Base-by-base conservation (phyloP, 2,797 vertebrate genomes). In the Melanotaenia parkinsoni region DNA sequence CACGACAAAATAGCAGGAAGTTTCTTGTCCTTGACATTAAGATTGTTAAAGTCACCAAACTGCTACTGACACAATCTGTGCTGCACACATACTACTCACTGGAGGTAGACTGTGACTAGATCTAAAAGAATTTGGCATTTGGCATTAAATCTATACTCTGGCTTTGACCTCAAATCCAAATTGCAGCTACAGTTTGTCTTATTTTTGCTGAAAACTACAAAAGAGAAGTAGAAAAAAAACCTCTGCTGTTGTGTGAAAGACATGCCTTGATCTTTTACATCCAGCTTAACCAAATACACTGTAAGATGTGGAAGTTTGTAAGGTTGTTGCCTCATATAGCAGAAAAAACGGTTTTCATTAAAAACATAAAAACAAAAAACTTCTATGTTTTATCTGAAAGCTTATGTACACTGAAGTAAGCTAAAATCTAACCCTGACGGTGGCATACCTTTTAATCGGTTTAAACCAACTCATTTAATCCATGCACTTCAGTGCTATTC, bases 1-100 rank as follows among this genome's bases (percentile, higher is more conserved):
- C 80, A 68, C 79, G 71, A 80, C 61, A 71, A 53, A 84, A 72
- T 75, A 86, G 83, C 58, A 79, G 61, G 28, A 20, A 72, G 20
- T 67, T 81, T 70, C 47, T 72, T 83, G 84, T 84, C 83, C 86
- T 88, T 89, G 85, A 85, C 87, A 88, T 89, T 91, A 56, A 77
- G 47, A 35, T 74, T 83, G 78, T 76, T 70, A 66, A 78, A 80
- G 73, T 83, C 75, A 75, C 56, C 35, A 63, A 45, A 53, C 68
- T 67, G 54, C 60, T 32, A 20, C 58, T 61, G 62, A 63, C 32
- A 51, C 63, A 66, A 54, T 57, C 76, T 77, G 76, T 20, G 35
- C 74, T 56, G 72, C 67, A 74, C 74, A 80, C 47, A 72, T 4
- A 81, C 63, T 14, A 33, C 61, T 72, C 58, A 54, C 33, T 28